Conservation (phyloP, 1,140 invertebrate genomes). For the Hyles vespertilio region DNA sequence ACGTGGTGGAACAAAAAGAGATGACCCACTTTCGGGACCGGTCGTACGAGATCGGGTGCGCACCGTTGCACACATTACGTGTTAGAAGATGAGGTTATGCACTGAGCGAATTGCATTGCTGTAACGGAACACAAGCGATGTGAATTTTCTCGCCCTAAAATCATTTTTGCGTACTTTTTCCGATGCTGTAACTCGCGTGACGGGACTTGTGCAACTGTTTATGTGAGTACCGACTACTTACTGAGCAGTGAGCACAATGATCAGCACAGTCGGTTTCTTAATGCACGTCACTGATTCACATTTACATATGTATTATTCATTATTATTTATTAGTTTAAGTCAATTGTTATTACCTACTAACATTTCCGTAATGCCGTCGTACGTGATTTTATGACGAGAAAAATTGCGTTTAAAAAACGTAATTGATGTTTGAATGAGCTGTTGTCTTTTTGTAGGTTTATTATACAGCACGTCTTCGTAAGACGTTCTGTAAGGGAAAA, state of each 20-base stretch:
- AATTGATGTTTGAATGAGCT: too few relatives aligned
- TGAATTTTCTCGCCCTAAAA: slow-evolving; percentile 73
- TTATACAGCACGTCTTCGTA: too few relatives aligned
- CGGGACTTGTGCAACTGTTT: slow-evolving; percentile 50
- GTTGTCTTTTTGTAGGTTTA: too few relatives aligned
- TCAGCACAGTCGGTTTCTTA: background rate
- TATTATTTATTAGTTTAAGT: too few relatives aligned
- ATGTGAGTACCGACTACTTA: slow-evolving; percentile 11
- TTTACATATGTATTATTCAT: too few relatives aligned
- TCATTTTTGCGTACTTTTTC: slow-evolving; percentile 59
- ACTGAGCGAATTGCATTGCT: slow-evolving; percentile 41
- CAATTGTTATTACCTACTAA: too few relatives aligned
- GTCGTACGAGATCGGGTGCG: slow-evolving; percentile 67
- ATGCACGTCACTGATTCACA: too few relatives aligned
- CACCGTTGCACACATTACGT: slow-evolving; percentile 69
- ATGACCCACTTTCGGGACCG: slow-evolving; percentile 74
- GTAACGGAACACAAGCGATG: slow-evolving; percentile 64
- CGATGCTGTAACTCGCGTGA: slow-evolving; percentile 45
- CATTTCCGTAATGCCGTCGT: too few relatives aligned
- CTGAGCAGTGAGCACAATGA: slow-evolving; percentile 1
- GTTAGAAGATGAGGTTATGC: slow-evolving; percentile 66
- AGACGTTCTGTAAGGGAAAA: too few relatives aligned
- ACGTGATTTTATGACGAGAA: too few relatives aligned
- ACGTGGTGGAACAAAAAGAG: slow-evolving; percentile 75
- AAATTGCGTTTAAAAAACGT: too few relatives aligned